Evolutionary conservation across 2,113 vertebrate species (phyloP).

Genomic region (Chloropsis cyanopogon): DNA sequence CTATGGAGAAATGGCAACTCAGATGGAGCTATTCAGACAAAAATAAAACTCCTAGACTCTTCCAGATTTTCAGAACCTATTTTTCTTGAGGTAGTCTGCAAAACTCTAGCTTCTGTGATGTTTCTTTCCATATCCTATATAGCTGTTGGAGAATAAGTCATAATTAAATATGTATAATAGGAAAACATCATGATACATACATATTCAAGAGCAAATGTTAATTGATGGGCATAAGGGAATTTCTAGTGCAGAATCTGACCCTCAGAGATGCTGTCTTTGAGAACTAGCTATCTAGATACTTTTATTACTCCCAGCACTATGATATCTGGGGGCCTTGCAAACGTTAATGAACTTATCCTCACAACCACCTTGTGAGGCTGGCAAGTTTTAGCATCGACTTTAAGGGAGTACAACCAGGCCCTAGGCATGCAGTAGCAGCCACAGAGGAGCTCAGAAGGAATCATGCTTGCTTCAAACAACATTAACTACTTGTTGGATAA

Average conservation of each 20-base stretch:
- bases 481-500: slow-evolving; percentile 70
- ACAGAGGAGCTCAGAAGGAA: slow-evolving; percentile 64
- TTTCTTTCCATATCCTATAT: slow-evolving; percentile 1
- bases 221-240: slow-evolving; percentile 67
- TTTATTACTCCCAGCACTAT: slow-evolving; percentile 69
- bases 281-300: slow-evolving; percentile 65
- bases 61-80: slow-evolving; percentile 24
- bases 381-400: slow-evolving; percentile 66
- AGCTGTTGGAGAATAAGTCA: slow-evolving; percentile 37
- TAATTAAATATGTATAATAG: slow-evolving; percentile 67
- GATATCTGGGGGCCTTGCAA: slow-evolving; percentile 68
- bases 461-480: slow-evolving; percentile 70
- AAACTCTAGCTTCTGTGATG: slow-evolving; percentile 1
- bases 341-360: slow-evolving; percentile 71
- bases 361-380: slow-evolving; percentile 68
- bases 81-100: not conserved
- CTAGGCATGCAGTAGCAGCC: slow-evolving; percentile 61
- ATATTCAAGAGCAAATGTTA: slow-evolving; percentile 69
- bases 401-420: slow-evolving; percentile 67
- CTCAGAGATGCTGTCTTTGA: slow-evolving; percentile 65
- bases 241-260: slow-evolving; percentile 63
- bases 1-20: slow-evolving; percentile 20
- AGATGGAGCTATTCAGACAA: not conserved
- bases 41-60: not conserved
- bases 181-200: slow-evolving; percentile 66